Evolutionary conservation across 2,888 invertebrate species (phyloP).

Genomic region (Bedellia somnulentella): DNA sequence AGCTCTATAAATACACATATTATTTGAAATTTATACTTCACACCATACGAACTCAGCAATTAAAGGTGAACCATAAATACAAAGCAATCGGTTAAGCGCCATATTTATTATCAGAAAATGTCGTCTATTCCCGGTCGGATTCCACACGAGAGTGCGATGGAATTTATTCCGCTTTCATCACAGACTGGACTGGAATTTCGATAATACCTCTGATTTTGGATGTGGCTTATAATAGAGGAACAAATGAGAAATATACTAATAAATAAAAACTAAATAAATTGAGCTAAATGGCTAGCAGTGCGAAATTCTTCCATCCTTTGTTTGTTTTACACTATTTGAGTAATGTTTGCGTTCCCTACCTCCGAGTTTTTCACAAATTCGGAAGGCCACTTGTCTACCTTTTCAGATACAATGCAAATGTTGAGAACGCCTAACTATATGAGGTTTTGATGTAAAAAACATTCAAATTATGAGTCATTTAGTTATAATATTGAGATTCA

Average conservation of each 20-base stretch:
- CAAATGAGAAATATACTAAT: not conserved
- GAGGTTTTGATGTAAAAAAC: not conserved
- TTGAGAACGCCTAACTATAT: too few species aligned
- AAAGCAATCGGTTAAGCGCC: not conserved
- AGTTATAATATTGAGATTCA: conserved; percentile 14
- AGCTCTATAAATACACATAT: not conserved
- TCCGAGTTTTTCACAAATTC: too few species aligned
- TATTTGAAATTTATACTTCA: not conserved
- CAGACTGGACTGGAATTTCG: not conserved
- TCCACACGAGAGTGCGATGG: conserved; percentile 1
- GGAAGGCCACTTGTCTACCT: too few species aligned
- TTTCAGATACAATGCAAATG: too few species aligned
- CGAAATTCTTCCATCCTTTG: too few species aligned
- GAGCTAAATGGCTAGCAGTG: not conserved
- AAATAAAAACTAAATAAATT: not conserved
- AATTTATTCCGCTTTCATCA: conserved; percentile 2
- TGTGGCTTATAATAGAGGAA: not conserved
- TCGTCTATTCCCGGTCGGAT: not conserved
- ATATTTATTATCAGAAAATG: conserved; percentile 1
- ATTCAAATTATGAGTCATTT: not conserved
- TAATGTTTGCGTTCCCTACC: too few species aligned
- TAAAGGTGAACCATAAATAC: not conserved
- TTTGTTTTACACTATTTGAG: too few species aligned
- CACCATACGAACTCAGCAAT: not conserved
- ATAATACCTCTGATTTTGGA: not conserved